Percentiles rank a stretch among this genome's conserved stretches.
These are phyloP conservation scores for Gymnocephalus cernua DNA, from an alignment of 2,113 vertebrate genomes.

Conservation along the genomic window DNA sequence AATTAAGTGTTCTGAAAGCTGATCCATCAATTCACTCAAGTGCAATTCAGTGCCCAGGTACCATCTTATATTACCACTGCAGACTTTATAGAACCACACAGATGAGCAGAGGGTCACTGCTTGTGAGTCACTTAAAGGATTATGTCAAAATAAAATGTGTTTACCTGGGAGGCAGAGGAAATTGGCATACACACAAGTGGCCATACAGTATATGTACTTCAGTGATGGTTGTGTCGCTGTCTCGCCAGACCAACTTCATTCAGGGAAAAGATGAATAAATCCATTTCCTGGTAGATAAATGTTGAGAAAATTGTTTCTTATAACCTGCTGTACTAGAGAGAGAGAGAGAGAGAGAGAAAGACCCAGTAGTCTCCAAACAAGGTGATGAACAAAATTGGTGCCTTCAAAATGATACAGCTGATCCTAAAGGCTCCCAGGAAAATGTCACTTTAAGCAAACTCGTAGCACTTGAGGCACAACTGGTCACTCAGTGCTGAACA, in stretches of 20 bases:
- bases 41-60: not conserved
- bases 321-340: not conserved
- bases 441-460: not conserved
- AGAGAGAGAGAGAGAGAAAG: not conserved
- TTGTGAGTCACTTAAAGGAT: slow-evolving; percentile 9
- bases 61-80: not conserved
- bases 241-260: slow-evolving; percentile 1
- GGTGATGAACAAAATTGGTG: slow-evolving; percentile 2
- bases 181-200: not conserved
- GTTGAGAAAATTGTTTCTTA: slow-evolving; percentile 17
- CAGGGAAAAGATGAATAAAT: slow-evolving; percentile 14
- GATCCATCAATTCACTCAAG: slow-evolving; percentile 14
- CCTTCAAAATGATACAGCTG: slow-evolving; percentile 10
- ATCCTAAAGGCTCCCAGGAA: not conserved
- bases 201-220: not conserved
- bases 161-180: not conserved
- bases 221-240: slow-evolving; percentile 7
- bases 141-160: slow-evolving; percentile 10
- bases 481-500: not conserved
- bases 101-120: not conserved
- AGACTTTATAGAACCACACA: not conserved
- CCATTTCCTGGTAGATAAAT: not conserved
- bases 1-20: not conserved
- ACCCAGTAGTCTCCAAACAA: not conserved
- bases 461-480: not conserved